Base-by-base conservation (phyloP, 2,888 invertebrate species). In the Polyploca ridens region DNA sequence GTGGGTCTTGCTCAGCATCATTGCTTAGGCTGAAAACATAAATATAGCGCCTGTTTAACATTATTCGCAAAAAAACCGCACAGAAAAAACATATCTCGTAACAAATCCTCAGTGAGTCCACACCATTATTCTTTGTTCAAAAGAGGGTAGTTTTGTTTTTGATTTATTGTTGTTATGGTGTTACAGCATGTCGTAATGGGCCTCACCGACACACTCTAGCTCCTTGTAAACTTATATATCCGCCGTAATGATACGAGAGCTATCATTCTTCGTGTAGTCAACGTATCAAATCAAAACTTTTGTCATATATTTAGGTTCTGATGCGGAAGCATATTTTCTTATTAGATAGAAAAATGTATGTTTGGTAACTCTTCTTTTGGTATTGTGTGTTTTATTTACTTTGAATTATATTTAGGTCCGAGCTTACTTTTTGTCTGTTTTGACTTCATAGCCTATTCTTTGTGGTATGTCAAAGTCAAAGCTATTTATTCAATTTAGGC, bases 151-250 rank as follows among this genome's bases (percentile, higher is more conserved):
- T 54, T 54, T 54, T 54, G 3, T 54, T 54, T 49, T 54, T 54
- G 54, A 54, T 54, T 54, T 54, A 54, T 54, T 19, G 54, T 54
- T 54, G 19, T 54, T 54, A 19, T 54, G 19, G 54, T 54, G 54
- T 54, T 54, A 54, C 19, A 6, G 54, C 19, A 54, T 49, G 19
- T n/a, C 54, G 10, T 54, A 54, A 54, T 54, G 54, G 54, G 19
- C 0, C n/a, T n/a, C 46, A 19, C 19, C 3, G 54, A 19, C 19
- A 54, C 54, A 10, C 19, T 6, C 49, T 16, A 1, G 54, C 54
- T 19, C 19, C 10, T 54, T 1, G 10, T 10, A 19, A 54, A 19
- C 54, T 54, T 54, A 3, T 54, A 16, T 49, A 6, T 10, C 49
- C 49, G 49, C 5, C 49, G 16, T 49, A 16, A 49, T 49, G 14